Conservation (phyloP, 30 jellyfish, hydroid and myxozoan species). For the Morbakka virulenta region DNA sequence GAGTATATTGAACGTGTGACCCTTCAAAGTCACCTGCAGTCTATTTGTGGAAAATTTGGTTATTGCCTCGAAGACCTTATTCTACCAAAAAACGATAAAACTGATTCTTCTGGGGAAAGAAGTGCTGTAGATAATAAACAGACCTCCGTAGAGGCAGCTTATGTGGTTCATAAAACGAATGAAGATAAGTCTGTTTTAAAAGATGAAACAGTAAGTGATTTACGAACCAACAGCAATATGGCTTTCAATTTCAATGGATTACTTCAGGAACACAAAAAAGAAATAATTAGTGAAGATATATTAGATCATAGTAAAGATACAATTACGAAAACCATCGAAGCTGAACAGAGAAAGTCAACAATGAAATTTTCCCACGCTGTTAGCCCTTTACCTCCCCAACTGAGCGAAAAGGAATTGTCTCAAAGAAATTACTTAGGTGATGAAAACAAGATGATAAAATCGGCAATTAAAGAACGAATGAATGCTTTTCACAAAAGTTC, state of each 20-base stretch:
- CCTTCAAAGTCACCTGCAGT: constrained; percentile 64
- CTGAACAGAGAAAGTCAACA: constrained; percentile 50
- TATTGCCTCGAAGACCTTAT: constrained; percentile 38
- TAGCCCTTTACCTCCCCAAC: neutral
- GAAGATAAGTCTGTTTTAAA: neutral
- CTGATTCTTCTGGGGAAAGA: constrained; percentile 9
- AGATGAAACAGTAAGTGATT: neutral
- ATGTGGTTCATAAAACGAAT: neutral
- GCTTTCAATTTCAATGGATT: neutral
- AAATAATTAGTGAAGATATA: constrained; percentile 7
- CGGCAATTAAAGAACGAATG: neutral
- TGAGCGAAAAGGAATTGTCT: neutral
- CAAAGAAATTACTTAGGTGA: neutral
- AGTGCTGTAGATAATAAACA: neutral
- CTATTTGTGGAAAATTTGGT: constrained; percentile 63
- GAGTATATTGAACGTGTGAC: constrained; percentile 72
- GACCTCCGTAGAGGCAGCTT: neutral
- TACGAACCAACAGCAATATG: neutral
- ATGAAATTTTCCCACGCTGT: neutral
- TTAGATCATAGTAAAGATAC: constrained; percentile 19
- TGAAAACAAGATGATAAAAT: neutral
- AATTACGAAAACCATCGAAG: constrained; percentile 31
- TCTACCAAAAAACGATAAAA: neutral
- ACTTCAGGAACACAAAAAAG: neutral
- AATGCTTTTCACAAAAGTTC: neutral